Evolutionary conservation across 2,797 vertebrate genomes (phyloP), one percentile per base, ranked within the genome.

Genomic region (Micromesistius poutassou): DNA sequence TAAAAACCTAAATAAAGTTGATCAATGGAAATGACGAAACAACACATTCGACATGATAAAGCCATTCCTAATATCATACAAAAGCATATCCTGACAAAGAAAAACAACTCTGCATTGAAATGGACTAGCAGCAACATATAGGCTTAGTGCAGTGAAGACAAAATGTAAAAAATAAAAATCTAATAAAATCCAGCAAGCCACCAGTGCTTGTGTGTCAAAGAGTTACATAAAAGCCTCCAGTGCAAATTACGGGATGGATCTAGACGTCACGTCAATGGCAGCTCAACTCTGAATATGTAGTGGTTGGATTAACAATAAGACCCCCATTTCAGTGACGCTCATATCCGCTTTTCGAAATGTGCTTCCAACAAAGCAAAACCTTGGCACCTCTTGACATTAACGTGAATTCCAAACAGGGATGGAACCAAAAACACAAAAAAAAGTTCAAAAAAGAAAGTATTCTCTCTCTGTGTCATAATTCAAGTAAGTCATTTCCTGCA

Each of bases 151-250:
- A 91, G 83, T 86, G 90, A 91, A 89, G 93, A 92, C 87, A 77
- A 88, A 93, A 85, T 84, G 6, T 82, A 92, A 86, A 77, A 88
- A 93, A 85, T 85, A 5, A 4, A 55, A 93, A 85, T 85, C 5
- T 5, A 55, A 55, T 55, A 88, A 91, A 82, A 93, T 93, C 87
- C 81, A 90, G 92, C 92, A 94, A 95, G 94, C 93, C 92, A 85
- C 95, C 94, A 78, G 94, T 94, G 94, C 95, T 91, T 94, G 94
- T 94, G 88, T 95, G 86, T 89, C 92, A 30, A 68, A 82, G 78
- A 91, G 92, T 90, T 85, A 92, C 90, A 87, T 80, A 22, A 80
- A 88, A 90, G 82, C 81, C 87, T 90, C 94, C 91, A 95, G 95
- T 95, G 95, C 94, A 95, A 94, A 94, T 81, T 82, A 70, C 62